phyloP scores from a whole-genome alignment of 2,797 vertebrate genomes.

The Peromyscus attwateri region DNA sequence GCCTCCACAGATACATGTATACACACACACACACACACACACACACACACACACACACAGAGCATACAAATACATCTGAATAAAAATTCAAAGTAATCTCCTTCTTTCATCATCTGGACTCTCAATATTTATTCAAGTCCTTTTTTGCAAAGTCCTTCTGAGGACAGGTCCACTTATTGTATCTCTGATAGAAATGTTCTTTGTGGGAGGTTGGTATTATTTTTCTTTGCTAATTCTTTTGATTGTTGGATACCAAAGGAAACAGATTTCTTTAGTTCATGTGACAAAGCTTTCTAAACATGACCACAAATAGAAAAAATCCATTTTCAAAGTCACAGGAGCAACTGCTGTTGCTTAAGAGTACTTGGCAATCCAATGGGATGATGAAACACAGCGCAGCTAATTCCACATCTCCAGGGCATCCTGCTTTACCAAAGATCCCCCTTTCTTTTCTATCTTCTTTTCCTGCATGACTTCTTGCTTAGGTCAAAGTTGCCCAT shows the following conservation, averaged over 20 bases:
- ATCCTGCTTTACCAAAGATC: neutral
- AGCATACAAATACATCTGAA: neutral
- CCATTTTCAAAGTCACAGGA: conserved; percentile 3
- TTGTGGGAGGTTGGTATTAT: neutral
- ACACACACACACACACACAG: neutral
- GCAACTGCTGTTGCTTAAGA: neutral
- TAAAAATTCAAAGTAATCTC: neutral
- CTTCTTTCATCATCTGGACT: neutral
- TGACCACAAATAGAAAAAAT: neutral
- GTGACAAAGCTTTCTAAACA: neutral
- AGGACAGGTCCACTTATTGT: accelerated
- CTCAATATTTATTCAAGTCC: neutral
- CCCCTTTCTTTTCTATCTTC: neutral
- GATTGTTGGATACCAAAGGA: neutral
- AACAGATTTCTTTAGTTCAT: neutral
- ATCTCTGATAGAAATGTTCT: neutral
- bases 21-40: neutral
- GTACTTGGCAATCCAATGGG: neutral
- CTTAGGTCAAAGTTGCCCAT: conserved; percentile 35
- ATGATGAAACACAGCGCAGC: neutral
- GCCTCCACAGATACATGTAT: accelerated
- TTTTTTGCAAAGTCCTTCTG: neutral
- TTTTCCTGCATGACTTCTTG: neutral
- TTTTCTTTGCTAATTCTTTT: neutral
- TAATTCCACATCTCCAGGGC: neutral